Evolutionary conservation across 2,113 vertebrate genomes (phyloP).

Genomic region (Procavia capensis): DNA sequence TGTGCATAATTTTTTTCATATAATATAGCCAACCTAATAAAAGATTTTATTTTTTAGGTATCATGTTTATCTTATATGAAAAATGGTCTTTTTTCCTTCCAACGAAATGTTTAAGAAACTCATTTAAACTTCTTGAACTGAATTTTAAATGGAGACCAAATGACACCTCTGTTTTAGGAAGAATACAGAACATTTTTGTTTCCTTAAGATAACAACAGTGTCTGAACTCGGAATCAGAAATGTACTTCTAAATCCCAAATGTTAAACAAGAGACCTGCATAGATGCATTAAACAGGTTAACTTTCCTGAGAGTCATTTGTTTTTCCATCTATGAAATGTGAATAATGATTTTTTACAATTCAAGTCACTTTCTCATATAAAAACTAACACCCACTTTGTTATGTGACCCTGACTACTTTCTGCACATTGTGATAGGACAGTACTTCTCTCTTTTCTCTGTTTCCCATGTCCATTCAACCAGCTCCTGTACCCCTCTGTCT

Average conservation of each 20-base stretch:
- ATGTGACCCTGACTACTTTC: too few relatives aligned
- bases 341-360: too few relatives aligned
- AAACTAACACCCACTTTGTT: too few relatives aligned
- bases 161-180: neutral
- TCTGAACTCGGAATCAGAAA: neutral
- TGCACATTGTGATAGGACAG: too few relatives aligned
- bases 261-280: neutral
- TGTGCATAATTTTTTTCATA: neutral
- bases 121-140: neutral
- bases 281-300: neutral
- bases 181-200: neutral
- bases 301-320: neutral
- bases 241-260: neutral
- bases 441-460: too few relatives aligned
- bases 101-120: constrained; percentile 34
- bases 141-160: constrained; percentile 33
- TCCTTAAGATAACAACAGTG: neutral
- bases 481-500: too few relatives aligned
- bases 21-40: neutral
- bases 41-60: neutral
- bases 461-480: too few relatives aligned
- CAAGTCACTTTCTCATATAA: too few relatives aligned
- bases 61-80: neutral
- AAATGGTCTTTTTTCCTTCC: neutral
- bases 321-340: neutral